A percentile compares a stretch with the other conserved stretches of the same genome.
Conservation (phyloP, 2,113 vertebrate genomes). For the Benitochromis conjunctus region DNA sequence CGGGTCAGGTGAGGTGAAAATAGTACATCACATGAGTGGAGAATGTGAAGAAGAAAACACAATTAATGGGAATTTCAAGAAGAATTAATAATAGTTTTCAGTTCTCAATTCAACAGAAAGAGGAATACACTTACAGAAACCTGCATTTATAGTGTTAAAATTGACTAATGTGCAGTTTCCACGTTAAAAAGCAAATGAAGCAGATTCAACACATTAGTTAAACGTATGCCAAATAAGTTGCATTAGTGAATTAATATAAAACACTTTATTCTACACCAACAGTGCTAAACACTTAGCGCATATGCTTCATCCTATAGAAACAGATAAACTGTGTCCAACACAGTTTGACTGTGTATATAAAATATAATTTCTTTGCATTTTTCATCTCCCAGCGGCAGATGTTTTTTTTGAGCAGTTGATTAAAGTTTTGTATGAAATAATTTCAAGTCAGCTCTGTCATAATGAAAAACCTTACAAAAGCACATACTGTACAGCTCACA, state of each 20-base stretch:
- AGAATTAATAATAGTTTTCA: not conserved
- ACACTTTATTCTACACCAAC: not conserved
- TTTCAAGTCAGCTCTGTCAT: constrained; percentile 38
- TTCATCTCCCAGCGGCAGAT: constrained; percentile 10
- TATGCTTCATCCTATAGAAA: not conserved
- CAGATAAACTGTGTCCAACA: not conserved
- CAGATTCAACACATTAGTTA: not conserved
- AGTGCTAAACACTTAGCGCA: not conserved
- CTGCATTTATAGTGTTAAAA: not conserved
- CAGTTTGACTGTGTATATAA: not conserved
- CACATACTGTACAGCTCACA: constrained; percentile 10
- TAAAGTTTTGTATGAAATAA: constrained; percentile 32
- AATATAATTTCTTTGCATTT: constrained; percentile 11
- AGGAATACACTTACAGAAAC: not conserved
- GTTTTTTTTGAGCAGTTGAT: constrained; percentile 20
- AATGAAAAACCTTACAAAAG: constrained; percentile 23
- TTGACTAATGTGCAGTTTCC: not conserved
- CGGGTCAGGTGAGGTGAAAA: not conserved
- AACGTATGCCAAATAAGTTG: not conserved
- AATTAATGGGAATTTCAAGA: not conserved
- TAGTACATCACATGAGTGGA: not conserved
- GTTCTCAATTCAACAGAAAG: constrained; percentile 13
- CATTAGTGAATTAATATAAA: not conserved
- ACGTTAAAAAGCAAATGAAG: not conserved
- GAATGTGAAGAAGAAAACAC: not conserved